Evolutionary conservation across 2,888 invertebrate species (phyloP).

Genomic region (Melieria picta): DNA sequence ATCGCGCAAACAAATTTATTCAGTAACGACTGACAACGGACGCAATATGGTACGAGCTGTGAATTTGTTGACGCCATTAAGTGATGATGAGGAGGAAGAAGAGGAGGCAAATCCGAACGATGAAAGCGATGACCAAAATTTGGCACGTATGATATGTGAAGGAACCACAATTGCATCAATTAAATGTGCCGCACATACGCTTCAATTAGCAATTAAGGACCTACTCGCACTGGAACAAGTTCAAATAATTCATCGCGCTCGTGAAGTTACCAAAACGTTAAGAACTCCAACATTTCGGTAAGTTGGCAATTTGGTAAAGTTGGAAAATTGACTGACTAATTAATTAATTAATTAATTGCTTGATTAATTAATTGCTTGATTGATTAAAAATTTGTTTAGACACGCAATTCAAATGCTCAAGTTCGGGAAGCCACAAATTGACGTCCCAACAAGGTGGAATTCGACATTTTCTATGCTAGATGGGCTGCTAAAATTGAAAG

Average conservation of each 20-base stretch:
- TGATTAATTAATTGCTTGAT: too few species aligned
- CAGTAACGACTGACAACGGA: not conserved
- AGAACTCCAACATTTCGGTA: slow-evolving; percentile 17
- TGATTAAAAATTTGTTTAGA: not conserved
- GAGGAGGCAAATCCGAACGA: not conserved
- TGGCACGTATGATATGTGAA: not conserved
- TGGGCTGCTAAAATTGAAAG: slow-evolving; percentile 8
- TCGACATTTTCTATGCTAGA: slow-evolving; percentile 20
- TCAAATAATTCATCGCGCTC: slow-evolving; percentile 12
- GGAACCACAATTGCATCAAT: not conserved
- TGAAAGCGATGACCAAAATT: slow-evolving; percentile 1
- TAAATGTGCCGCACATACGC: too few species aligned
- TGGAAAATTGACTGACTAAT: too few species aligned
- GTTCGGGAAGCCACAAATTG: slow-evolving; percentile 9
- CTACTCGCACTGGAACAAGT: not conserved
- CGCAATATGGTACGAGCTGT: not conserved
- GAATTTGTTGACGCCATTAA: slow-evolving; percentile 3
- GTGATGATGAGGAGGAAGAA: not conserved
- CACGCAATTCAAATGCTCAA: slow-evolving; percentile 5
- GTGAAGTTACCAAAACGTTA: slow-evolving; percentile 15
- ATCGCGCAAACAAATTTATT: not conserved
- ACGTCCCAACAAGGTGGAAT: slow-evolving; percentile 23
- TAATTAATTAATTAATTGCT: too few species aligned
- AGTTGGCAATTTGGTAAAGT: not conserved
- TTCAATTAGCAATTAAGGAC: slow-evolving; percentile 10